Evolutionary conservation across 2,888 invertebrate species (phyloP), one percentile per base, ranked within the genome.

Genomic region (Sclerodermus sp.): DNA sequence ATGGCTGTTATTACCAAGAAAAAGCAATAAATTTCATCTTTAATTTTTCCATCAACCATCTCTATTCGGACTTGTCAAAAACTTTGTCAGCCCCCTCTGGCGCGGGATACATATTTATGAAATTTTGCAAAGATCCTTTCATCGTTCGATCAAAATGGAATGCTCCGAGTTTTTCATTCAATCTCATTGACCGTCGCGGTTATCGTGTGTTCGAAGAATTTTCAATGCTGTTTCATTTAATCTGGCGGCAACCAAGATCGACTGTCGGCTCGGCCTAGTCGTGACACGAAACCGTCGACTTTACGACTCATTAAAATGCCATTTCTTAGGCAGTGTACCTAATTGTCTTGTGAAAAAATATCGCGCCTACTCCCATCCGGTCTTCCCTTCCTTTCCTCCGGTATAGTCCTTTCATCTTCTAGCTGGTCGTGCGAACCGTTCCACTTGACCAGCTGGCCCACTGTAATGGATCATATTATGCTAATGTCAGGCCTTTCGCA

Each of bases 1-100:
- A 71, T 84, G 42, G 82, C 83, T 4, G 82, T 84, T 18, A 79
- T 83, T 4, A 78, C 66, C 31, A 70, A 70, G 47, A 66, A 58
- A 40, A 50, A 52, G 45, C 53, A 57, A 50, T 62, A 46, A 57
- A 51, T 43, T 45, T 37, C 32, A n/a, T 12, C 34, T 6, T 4
- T 12, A 34, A 12, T 12, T 13, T 12, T 34, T 8, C 34, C n/a
- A 12, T 12, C 34, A 3, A 12, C n/a, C 34, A n/a, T 34, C 4
- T 34, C 12, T n/a, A 4, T 13, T 34, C 34, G n/a, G 12, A 13
- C 12, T 12, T 34, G 4, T 12, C 12, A 34, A 30, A 30, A 30
- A 30, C 30, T 10, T 10, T 6, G 30, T 30, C 6, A 6, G 8
- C 6, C 10, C 6, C 30, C 30, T 30, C 30, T 6, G 30, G 30